Conservation (phyloP, 2,113 vertebrate genomes). For the Halcyon senegalensis region DNA sequence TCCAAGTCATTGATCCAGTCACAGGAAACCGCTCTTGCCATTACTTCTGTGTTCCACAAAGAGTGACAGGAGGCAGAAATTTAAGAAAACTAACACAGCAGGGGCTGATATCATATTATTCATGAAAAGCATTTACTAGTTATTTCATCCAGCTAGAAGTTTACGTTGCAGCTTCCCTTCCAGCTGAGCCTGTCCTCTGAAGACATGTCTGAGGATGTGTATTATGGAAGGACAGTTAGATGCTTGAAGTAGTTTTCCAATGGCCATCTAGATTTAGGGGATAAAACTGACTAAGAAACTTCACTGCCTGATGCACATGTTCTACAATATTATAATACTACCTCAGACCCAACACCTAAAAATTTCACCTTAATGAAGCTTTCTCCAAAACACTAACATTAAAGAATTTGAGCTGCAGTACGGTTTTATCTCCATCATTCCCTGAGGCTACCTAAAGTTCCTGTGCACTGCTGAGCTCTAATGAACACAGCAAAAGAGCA, state of each 20-base stretch:
- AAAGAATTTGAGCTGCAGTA: background rate
- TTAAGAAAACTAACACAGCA: slow-evolving; percentile 33
- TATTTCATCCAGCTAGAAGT: slow-evolving; percentile 31
- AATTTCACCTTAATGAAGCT: background rate
- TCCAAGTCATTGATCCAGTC: background rate
- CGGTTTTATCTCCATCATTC: background rate
- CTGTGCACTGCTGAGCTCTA: background rate
- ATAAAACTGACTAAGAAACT: background rate
- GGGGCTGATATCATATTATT: background rate
- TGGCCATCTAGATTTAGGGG: background rate
- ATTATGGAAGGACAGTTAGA: background rate
- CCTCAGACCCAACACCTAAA: background rate
- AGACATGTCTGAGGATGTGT: background rate
- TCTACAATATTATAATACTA: background rate
- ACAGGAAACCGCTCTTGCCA: background rate
- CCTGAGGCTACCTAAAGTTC: background rate
- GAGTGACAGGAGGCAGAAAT: background rate
- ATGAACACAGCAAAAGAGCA: background rate
- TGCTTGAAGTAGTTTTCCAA: background rate
- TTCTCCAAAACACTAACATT: background rate
- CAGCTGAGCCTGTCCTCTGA: slow-evolving; percentile 1
- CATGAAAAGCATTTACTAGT: slow-evolving; percentile 12
- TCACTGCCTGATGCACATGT: background rate
- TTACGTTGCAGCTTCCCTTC: slow-evolving; percentile 26
- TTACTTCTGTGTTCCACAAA: background rate